phyloP scores from a whole-genome alignment of 1,140 invertebrate species.

The Colletes gigas region DNA sequence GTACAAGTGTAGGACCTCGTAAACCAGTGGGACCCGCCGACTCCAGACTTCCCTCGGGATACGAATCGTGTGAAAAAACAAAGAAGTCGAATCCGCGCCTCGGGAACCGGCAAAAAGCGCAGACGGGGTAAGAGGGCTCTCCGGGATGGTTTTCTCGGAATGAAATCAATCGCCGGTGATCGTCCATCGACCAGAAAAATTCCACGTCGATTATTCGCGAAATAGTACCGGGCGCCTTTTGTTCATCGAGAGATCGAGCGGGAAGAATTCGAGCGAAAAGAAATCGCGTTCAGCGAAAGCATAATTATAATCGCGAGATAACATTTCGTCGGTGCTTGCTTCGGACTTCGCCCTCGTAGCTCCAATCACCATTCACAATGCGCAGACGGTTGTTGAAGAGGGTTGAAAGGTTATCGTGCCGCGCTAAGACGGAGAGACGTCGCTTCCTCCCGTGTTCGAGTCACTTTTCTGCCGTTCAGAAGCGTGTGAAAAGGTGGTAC shows the following conservation, averaged over 20 bases:
- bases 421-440: constrained; percentile 46
- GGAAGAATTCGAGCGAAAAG: not conserved
- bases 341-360: not conserved
- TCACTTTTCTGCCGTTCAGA: constrained; percentile 57
- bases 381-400: constrained; percentile 53
- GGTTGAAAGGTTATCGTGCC: constrained; percentile 61
- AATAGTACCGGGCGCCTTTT: not conserved
- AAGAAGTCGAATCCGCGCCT: constrained; percentile 11
- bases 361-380: constrained; percentile 45
- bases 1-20: constrained; percentile 63
- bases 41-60: constrained; percentile 46
- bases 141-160: constrained; percentile 4
- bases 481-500: constrained; percentile 67
- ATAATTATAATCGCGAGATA: constrained; percentile 7
- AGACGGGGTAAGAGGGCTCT: too few relatives aligned
- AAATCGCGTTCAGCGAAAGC: too few relatives aligned
- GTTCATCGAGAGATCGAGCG: too few relatives aligned
- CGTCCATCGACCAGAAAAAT: not conserved
- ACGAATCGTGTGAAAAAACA: constrained; percentile 46
- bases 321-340: constrained; percentile 7
- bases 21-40: constrained; percentile 55
- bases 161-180: not conserved
- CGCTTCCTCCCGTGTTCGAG: constrained; percentile 59
- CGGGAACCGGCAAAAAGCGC: constrained; percentile 2
- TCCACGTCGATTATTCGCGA: not conserved